Base-by-base conservation (phyloP, 1,140 invertebrate genomes). In the Euglossa dilemma region DNA sequence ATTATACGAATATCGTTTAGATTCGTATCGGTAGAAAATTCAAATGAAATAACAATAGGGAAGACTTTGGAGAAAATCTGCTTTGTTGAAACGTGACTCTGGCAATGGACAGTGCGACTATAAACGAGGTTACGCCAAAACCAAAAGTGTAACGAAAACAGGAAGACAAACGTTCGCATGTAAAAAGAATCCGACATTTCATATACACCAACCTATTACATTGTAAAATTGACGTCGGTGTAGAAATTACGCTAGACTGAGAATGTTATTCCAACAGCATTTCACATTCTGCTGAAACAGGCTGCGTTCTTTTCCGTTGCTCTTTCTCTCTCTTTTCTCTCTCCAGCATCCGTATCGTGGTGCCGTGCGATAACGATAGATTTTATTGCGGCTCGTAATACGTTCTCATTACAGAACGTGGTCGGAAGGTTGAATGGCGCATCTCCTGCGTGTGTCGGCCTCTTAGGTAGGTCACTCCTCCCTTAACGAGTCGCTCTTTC, bases 311-410 rank as follows among this genome's bases (percentile, higher is more conserved):
- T 80, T 74, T 36, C n/a, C 61, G 5, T 20, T 64, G 54, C 50
- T n/a, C 50, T 52, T 25, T 25, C 59, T 54, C 52, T 82, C 64
- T 52, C 23, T 52, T 75, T 18, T 16, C 52, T 16, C 73, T 72
- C 59, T 43, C 23, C 20, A 9, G 57, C n/a, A 66, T 78, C 59
- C 50, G 59, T 74, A 74, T 75, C 71, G 70, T 57, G 66, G 57
- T 57, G 6, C 43, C 61, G 50, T 25, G 80, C 57, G 80, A 82
- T 76, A 82, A 77, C 72, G 80, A 82, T 73, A 76, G 73, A 82
- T 82, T 82, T 82, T 75, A 82, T 82, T 82, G 64, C 80, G 64
- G 73, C 64, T 82, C 72, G 64, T 82, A 77, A 82, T 76, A 76
- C 54, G 63, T 74, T 82, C 54, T 75, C 80, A 77, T 82, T 76